Base-by-base conservation (phyloP, 2,888 invertebrate genomes). In the Oscheius myriophilus region DNA sequence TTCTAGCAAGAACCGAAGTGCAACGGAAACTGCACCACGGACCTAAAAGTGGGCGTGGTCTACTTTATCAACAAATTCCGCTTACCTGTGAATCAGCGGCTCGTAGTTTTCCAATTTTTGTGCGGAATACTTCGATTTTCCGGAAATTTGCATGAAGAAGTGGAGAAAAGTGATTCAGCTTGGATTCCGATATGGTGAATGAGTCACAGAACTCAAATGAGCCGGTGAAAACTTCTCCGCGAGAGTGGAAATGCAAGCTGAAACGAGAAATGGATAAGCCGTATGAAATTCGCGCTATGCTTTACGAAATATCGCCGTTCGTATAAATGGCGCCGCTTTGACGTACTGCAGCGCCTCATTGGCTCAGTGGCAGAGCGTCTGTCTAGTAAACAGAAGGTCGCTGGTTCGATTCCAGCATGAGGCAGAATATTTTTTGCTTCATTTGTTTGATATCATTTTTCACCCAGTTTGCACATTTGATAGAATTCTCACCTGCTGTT, bases 81-180 rank as follows among this genome's bases (percentile, higher is more conserved):
- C 2, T 2, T 33, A 61, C 61, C 49, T 61, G 61, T n/a, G 33
- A n/a, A 18, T 61, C 61, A n/a, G 61, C 33, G 1, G 61, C 61
- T 33, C 46, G 46, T n/a, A 61, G n/a, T 33, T 25, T 46, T 16
- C 33, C 16, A 9, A 61, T 61, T 46, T 49, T 61, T 49, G 61
- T 46, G 7, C 18, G 46, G 7, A n/a, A 21, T 7, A 61, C 18
- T 16, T 23, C 46, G 14, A 61, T 61, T 49, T 49, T 61, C 26
- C 39, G 25, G 21, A 61, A 61, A 45, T 49, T 46, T n/a, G 33
- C 12, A 49, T 61, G 46, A 2, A 61, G n/a, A 18, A 49, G 26
- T 2, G 61, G 61, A 7, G 61, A 61, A 33, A 61, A 61, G n/a
- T 16, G 26, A 46, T 61, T 46, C 25, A 61, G 39, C 2, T 49